These are phyloP conservation scores for Tichodroma muraria DNA, from an alignment of 2,113 vertebrate species.

Conservation along the genomic window DNA sequence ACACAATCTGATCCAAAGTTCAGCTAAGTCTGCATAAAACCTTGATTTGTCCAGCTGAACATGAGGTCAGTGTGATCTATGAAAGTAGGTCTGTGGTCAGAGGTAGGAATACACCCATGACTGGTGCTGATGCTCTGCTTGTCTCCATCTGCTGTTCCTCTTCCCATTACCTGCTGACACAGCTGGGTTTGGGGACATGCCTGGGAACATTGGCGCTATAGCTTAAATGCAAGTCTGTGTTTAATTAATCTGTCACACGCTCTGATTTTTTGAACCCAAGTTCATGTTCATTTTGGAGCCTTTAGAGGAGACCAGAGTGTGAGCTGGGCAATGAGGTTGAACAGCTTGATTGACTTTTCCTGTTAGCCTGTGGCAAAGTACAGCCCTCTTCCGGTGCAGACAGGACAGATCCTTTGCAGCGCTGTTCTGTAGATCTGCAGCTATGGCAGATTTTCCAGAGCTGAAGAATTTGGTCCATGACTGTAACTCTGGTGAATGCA, in stretches of 20 bases:
- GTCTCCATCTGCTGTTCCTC: not conserved
- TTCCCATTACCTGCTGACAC: not conserved
- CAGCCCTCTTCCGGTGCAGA: not conserved
- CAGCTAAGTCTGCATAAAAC: not conserved
- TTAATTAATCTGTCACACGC: not conserved
- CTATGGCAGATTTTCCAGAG: not conserved
- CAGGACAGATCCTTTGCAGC: not conserved
- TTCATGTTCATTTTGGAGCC: not conserved
- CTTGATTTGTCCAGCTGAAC: not conserved
- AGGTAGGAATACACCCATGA: not conserved
- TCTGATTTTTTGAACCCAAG: not conserved
- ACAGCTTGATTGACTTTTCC: not conserved
- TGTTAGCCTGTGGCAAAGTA: not conserved
- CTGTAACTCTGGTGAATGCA: not conserved
- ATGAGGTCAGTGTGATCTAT: not conserved
- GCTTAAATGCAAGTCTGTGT: not conserved
- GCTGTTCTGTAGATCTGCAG: not conserved
- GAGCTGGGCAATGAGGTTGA: not conserved
- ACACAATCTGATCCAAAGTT: not conserved
- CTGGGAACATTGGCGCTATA: not conserved
- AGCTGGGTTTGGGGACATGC: not conserved
- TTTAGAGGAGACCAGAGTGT: not conserved
- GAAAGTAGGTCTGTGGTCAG: not conserved
- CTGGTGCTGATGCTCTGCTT: not conserved
- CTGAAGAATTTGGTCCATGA: not conserved